Evolutionary conservation across 92 coral and sea anemone genomes (phyloP), one percentile per base, ranked within the genome.

Genomic region (Porites rus): DNA sequence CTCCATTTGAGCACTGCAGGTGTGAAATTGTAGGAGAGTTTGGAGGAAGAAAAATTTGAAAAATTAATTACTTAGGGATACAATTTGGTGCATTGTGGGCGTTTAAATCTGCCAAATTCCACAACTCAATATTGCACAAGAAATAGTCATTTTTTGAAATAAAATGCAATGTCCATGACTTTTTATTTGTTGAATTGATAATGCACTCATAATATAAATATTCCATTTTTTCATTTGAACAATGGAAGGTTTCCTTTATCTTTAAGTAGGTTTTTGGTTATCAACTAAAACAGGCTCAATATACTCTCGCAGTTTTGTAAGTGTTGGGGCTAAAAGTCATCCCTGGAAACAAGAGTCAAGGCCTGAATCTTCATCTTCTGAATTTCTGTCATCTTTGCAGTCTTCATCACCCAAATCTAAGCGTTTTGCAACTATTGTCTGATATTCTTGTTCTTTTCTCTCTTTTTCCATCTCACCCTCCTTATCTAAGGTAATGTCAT

Each of bases 91-190:
- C 91, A 87, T 69, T 87, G 82, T 87, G 91, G 91, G 56, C 82
- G 69, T 79, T 81, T 81, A 81, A 87, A 87, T 87, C 74, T 87
- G 87, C 81, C 91, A 87, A 87, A 81, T 87, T 87, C 91, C 87
- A 87, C 87, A 86, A 87, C 79, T 80, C 81, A 87, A 87, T 87
- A 86, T 54, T 79, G 79, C 68, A 78, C 90, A 67, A 86, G 90
- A 86, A 78, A 79, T 86, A 17, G 7, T 13, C 16, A 0, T 64
- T 16, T 65, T 10, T 65, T 6, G 1, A 38, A 18, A 64, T 64
- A 18, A 65, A 18, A 65, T 21, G 69, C 69, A 21, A 22, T 65
- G 0, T 8, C 46, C 46, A 38, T 38, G 46, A 38, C 46, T 38
- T 38, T 38, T 38, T 38, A 38, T 38, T 38, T 3, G 46, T 38